phyloP scores from a whole-genome alignment of 2,888 invertebrate genomes.

The Panzeria rudis region DNA sequence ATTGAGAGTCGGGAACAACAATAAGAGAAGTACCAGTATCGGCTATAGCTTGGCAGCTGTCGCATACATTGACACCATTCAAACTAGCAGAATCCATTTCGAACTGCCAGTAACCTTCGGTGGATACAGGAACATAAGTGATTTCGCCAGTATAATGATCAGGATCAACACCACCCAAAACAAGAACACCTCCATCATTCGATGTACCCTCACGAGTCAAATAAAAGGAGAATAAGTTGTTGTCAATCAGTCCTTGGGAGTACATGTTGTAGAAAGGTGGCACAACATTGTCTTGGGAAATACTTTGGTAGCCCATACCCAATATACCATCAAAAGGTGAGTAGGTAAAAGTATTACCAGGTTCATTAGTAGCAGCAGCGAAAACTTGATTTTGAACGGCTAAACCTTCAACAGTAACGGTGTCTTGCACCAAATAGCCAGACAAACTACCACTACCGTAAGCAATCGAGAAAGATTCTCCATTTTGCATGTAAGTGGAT shows the following conservation, averaged over 20 bases:
- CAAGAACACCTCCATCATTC: conserved; percentile 91
- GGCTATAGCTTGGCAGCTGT: conserved; percentile 94
- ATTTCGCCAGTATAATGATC: conserved; percentile 88
- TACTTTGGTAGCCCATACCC: conserved; percentile 93
- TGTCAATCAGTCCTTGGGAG: conserved; percentile 87
- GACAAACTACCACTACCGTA: conserved; percentile 98
- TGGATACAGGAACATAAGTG: conserved; percentile 90
- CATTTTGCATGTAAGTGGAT: conserved; percentile 91
- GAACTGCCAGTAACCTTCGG: conserved; percentile 98
- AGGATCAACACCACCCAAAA: conserved; percentile 96
- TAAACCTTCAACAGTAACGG: conserved; percentile 88
- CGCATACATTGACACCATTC: conserved; percentile 86
- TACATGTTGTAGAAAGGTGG: conserved; percentile 97
- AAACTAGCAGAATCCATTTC: conserved; percentile 89
- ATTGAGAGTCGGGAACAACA: conserved; percentile 92
- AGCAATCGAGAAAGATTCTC: conserved; percentile 93
- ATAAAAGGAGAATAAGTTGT: conserved; percentile 96
- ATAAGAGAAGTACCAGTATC: conserved; percentile 98
- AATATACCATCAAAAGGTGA: conserved; percentile 99
- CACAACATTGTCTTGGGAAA: conserved; percentile 93
- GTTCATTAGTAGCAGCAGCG: conserved; percentile 96
- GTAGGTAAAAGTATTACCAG: conserved; percentile 95
- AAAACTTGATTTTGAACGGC: conserved; percentile 92
- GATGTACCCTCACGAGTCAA: conserved; percentile 90
- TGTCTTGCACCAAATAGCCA: conserved; percentile 96